Evolutionary conservation across 2,888 invertebrate species (phyloP), one percentile per base, ranked within the genome.

Genomic region (Cerceris ruficornis): DNA sequence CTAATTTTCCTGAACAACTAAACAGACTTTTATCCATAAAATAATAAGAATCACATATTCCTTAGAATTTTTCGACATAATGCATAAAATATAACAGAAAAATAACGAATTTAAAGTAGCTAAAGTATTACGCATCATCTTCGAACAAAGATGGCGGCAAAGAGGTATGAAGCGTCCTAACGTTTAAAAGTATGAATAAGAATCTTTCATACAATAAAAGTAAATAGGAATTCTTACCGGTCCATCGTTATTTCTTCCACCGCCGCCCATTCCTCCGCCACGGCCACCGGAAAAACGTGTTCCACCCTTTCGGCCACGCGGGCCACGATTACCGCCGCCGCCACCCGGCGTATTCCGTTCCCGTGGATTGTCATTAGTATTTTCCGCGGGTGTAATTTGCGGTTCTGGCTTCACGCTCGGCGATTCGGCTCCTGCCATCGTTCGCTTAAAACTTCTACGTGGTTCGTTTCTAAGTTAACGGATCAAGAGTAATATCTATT

Each of bases 241-340:
- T 74, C 86, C 80, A 72, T 88, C 87, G 52, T 86, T 88, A 64
- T 85, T 90, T 69, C 73, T 81, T 70, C 79, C 83, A n/a, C 84
- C 83, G 7, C 80, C 80, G 0, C 87, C 84, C 75, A 82, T 81
- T 55, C 88, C 90, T 13, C 88, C 89, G n/a, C 88, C 90, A 0
- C 91, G 87, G 42, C 90, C 90, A 2, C 90, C 89, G 6, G 91
- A 90, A 66, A 91, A 91, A 17, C 91, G 78, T 1, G 91, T 88
- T 15, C 88, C 87, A 43, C 90, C 89, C 84, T 89, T 88, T 54
- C 90, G 83, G 52, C 91, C 88, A 64, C 89, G 88, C 73, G 89
- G 87, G 41, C 92, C 92, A n/a, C 88, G 87, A 67, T 64, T 83
- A 11, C 90, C 91, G 50, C 80, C 83, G 39, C 79, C 84, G 64